These are phyloP conservation scores for Caradrina clavipalpis DNA, from an alignment of 2,888 invertebrate species.

Conservation along the genomic window DNA sequence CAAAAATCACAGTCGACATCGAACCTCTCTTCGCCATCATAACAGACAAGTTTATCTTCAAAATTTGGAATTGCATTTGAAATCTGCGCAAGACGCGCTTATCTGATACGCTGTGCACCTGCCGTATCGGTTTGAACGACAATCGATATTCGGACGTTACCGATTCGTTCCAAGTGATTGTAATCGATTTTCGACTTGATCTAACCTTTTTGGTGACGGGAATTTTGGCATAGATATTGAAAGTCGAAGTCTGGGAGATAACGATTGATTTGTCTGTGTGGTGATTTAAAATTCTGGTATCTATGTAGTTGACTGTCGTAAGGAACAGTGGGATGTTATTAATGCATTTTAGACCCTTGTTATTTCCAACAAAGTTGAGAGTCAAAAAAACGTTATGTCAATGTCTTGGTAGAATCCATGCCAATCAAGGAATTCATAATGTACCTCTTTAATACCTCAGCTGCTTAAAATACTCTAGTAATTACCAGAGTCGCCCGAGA, in stretches of 20 bases:
- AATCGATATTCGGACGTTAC: constrained; percentile 65
- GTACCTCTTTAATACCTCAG: constrained; percentile 15
- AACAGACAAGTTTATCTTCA: constrained; percentile 64
- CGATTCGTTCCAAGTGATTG: constrained; percentile 57
- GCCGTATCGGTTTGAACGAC: constrained; percentile 67
- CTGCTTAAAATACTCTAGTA: constrained; percentile 28
- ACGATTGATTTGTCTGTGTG: neutral
- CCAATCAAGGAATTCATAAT: constrained; percentile 28
- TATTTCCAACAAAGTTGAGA: too few species aligned
- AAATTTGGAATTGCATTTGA: constrained; percentile 73
- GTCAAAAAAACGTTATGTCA: neutral
- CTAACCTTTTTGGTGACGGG: constrained; percentile 51
- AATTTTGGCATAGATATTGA: constrained; percentile 12
- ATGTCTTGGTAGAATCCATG: neutral
- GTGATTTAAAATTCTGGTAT: neutral
- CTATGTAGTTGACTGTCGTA: neutral
- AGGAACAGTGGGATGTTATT: neutral
- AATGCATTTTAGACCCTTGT: neutral
- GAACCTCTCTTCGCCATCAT: constrained; percentile 27
- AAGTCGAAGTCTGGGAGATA: constrained; percentile 19
- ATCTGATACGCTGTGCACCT: constrained; percentile 63
- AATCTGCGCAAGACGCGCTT: constrained; percentile 65
- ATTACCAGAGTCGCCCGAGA: constrained; percentile 20
- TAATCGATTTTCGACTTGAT: constrained; percentile 56
- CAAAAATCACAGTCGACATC: constrained; percentile 16